Evolutionary conservation across 2,113 vertebrate species (phyloP).

Genomic region (Prunella fulvescens): DNA sequence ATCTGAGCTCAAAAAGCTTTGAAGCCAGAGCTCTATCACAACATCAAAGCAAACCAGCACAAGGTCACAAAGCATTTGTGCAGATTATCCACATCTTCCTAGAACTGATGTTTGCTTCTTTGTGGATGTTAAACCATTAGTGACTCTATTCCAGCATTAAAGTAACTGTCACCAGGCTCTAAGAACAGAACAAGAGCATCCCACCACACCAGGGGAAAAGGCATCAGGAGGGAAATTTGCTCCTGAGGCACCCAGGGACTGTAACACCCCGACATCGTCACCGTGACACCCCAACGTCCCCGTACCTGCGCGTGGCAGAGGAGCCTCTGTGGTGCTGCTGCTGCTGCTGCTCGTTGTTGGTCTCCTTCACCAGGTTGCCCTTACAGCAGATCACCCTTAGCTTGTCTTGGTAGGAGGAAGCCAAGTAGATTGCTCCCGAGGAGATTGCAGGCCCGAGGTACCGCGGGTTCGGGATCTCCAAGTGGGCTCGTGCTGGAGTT

Average conservation of each 20-base stretch:
- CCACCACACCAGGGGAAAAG: background rate
- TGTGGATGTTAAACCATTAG: background rate
- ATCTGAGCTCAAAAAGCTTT: background rate
- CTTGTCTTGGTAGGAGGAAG: constrained; percentile 98
- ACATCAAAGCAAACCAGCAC: background rate
- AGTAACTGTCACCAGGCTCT: background rate
- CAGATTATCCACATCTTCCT: background rate
- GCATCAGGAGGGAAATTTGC: background rate
- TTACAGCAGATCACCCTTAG: constrained; percentile 97
- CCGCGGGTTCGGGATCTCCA: constrained; percentile 94
- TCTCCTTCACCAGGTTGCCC: constrained; percentile 92
- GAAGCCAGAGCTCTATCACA: background rate
- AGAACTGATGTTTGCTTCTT: background rate
- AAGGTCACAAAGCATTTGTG: background rate
- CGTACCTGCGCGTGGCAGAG: constrained; percentile 79
- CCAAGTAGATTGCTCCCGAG: constrained; percentile 93
- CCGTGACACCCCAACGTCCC: accelerated
- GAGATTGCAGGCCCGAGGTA: constrained; percentile 97
- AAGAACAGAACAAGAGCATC: background rate
- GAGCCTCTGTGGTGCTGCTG: constrained; percentile 78
- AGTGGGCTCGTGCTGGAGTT: constrained; percentile 86
- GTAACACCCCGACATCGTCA: accelerated
- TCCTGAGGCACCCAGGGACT: background rate
- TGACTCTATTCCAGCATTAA: background rate
- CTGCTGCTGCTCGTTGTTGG: constrained; percentile 83